These are phyloP conservation scores for Blera fallax DNA, from an alignment of 2,888 invertebrate genomes.

Conservation along the genomic window DNA sequence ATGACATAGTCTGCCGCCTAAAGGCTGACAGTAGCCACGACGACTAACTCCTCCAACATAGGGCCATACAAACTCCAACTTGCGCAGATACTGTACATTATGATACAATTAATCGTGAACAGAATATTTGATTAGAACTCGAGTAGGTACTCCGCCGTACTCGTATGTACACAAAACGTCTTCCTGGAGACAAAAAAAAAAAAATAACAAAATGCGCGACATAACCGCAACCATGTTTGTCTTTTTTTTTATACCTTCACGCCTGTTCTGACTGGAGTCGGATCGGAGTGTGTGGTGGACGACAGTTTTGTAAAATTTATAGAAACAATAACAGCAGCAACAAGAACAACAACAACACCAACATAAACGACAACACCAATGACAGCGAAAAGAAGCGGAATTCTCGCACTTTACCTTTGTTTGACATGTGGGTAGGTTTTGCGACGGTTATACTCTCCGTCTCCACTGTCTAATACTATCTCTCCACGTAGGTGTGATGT, in stretches of 20 bases:
- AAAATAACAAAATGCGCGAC: slow-evolving; percentile 27
- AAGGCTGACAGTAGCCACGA: slow-evolving; percentile 52
- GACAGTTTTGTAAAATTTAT: slow-evolving; percentile 51
- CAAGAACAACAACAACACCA: slow-evolving; percentile 25
- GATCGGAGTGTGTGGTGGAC: neutral
- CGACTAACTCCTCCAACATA: slow-evolving; percentile 14
- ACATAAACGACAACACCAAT: slow-evolving; percentile 25
- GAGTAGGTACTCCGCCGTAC: slow-evolving; percentile 12
- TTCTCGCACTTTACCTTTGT: slow-evolving; percentile 68
- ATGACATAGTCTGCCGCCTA: slow-evolving; percentile 46
- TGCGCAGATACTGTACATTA: slow-evolving; percentile 48
- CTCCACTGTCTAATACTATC: slow-evolving; percentile 10
- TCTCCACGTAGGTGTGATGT: slow-evolving; percentile 64
- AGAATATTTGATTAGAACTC: slow-evolving; percentile 69
- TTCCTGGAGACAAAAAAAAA: slow-evolving; percentile 49
- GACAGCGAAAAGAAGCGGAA: slow-evolving; percentile 39
- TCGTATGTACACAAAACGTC: slow-evolving; percentile 40
- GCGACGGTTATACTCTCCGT: neutral
- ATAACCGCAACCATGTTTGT: slow-evolving; percentile 18
- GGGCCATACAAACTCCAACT: neutral
- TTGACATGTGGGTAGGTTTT: slow-evolving; percentile 67
- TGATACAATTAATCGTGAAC: slow-evolving; percentile 73
- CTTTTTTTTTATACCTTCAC: slow-evolving; percentile 4
- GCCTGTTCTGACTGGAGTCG: slow-evolving; percentile 2
- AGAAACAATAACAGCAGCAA: slow-evolving; percentile 48